These are phyloP conservation scores for Salticus scenicus DNA, from an alignment of 2,888 invertebrate species.

Conservation along the genomic window DNA sequence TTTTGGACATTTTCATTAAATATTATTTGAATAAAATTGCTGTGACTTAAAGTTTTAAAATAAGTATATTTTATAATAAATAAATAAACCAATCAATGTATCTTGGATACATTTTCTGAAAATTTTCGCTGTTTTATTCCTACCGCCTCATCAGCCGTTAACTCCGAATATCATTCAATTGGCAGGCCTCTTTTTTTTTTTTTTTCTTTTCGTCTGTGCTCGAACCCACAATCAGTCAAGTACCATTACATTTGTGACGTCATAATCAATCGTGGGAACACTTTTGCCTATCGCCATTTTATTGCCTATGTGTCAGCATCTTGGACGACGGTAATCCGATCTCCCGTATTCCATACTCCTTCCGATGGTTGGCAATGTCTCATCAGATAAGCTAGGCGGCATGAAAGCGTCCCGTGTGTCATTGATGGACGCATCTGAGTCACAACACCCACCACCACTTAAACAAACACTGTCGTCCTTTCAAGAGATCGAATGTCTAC, in stretches of 20 bases:
- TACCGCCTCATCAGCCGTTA: too few relatives aligned
- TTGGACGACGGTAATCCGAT: constrained; percentile 41
- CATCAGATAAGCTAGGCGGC: constrained; percentile 54
- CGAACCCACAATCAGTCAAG: constrained; percentile 59
- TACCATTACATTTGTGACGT: constrained; percentile 58
- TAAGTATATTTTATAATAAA: too few relatives aligned
- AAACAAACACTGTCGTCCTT: constrained; percentile 68
- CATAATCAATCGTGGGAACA: constrained; percentile 61
- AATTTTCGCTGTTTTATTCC: not conserved
- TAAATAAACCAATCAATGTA: too few relatives aligned
- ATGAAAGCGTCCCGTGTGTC: constrained; percentile 55
- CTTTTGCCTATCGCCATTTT: constrained; percentile 39
- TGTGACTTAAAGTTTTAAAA: too few relatives aligned
- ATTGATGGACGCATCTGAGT: constrained; percentile 66
- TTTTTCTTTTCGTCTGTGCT: not conserved
- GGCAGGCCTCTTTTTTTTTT: not conserved
- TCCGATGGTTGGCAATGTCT: constrained; percentile 26
- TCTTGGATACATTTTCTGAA: too few relatives aligned
- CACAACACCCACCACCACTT: constrained; percentile 69
- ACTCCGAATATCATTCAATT: not conserved
- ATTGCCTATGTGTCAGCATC: constrained; percentile 59
- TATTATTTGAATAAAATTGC: too few relatives aligned
- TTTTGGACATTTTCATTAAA: too few relatives aligned
- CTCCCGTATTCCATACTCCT: constrained; percentile 21
- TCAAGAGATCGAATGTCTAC: constrained; percentile 62